Evolutionary conservation across 2,888 invertebrate genomes (phyloP), one percentile per base, ranked within the genome.

Genomic region (Eilema sororculum): DNA sequence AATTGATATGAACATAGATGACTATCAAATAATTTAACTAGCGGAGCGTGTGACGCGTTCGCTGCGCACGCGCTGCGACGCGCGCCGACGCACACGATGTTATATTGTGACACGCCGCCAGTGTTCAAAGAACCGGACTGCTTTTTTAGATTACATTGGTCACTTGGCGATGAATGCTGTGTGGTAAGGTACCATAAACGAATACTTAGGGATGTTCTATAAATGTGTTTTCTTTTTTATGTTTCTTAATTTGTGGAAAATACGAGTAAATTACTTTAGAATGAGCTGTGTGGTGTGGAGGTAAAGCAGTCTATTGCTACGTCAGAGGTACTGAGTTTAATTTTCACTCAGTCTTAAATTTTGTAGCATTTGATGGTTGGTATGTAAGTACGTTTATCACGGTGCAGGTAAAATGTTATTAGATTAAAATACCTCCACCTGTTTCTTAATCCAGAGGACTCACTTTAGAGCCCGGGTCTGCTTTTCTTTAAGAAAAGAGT

Each of bases 31-130:
- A 65, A 59, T 69, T 65, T 41, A 59, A 60, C 22, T 52, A 65
- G 28, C 65, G 52, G 9, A 60, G 64, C 65, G 59, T 65, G 65
- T 69, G 59, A 69, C 20, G 69, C 69, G 62, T 68, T 67, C 68
- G 72, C 22, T 75, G 76, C 76, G 73, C 82, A 73, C 73, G 65
- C 65, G 67, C 63, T 61, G 64, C 52, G 46, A 65, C 20, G 69
- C 57, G 80, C 71, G 60, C 70, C 73, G 25, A 20, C 52, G 78
- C 70, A 65, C 76, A 74, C 68, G 68, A 74, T 73, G 56, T 46
- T 30, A 12, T 63, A 41, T 68, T 56, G 46, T 72, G 69, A 72
- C 52, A 57, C 22, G 33, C 8, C 37, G 30, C n/a, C 28, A 33
- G 24, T 56, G 56, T 61, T 67, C n/a, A 67, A 12, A 57, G 37